Evolutionary conservation across 2,797 vertebrate genomes (phyloP), one percentile per base, ranked within the genome.

Genomic region (Chrysolophus pictus): DNA sequence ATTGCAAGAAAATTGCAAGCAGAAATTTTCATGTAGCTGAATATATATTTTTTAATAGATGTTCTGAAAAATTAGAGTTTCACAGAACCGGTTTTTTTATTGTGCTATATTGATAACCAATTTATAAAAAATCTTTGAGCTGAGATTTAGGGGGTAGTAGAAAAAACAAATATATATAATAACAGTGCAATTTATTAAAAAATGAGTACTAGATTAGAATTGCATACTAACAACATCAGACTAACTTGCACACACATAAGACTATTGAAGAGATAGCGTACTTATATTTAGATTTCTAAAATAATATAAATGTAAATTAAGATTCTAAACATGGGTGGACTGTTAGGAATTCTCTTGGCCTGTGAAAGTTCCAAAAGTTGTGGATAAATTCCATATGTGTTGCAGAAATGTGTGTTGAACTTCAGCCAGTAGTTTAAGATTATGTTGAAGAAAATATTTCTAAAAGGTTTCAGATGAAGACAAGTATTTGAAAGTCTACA

Each of bases 361-460:
- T 93, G 89, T 91, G 72, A 73, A 85, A 65, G 53, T 96, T 94
- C 73, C 37, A 4, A 94, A 90, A 67, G 7, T 86, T 91, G 69
- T 90, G 92, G 95, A 94, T 97, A 95, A 95, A 97, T 96, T 95
- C 92, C 94, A 92, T 94, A 95, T 84, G 81, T 70, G 23, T 96
- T 93, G 67, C 74, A 95, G 95, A 95, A 96, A 93, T 7, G 39
- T 93, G 84, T 77, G 63, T 92, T 94, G 93, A 97, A 94, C 75
- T 74, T 86, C 81, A 94, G 95, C 93, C 92, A 95, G 44, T 85
- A 80, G 87, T 97, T 97, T 95, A 83, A 94, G 88, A 91, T 77
- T 76, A 74, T 92, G 87, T 91, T 91, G 88, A 78, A 85, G 62
- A 96, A 85, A 96, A 65, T 92, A 91, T 83, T 95, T 92, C 92